Conservation (phyloP, 2,113 vertebrate genomes). For the Eulacestoma nigropectus region DNA sequence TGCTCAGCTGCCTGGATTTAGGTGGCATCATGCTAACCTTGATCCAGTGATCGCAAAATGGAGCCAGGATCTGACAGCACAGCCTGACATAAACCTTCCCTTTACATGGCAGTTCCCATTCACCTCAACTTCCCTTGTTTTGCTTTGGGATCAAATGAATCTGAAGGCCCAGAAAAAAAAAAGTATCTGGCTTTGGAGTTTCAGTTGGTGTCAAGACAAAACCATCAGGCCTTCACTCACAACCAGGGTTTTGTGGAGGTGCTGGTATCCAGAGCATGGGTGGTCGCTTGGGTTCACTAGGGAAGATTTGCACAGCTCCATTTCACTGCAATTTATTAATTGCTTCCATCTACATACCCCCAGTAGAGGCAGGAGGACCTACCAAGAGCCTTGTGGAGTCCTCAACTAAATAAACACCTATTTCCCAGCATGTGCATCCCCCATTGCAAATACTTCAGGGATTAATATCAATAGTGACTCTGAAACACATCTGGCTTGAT, state of each 20-base stretch:
- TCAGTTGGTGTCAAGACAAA: not conserved
- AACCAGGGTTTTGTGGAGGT: not conserved
- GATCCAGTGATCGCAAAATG: rapidly evolving
- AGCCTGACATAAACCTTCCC: not conserved
- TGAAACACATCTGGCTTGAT: not conserved
- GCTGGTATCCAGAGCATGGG: not conserved
- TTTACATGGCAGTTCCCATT: not conserved
- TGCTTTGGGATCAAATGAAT: not conserved
- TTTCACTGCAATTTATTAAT: not conserved
- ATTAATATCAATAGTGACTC: not conserved
- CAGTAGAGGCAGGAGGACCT: not conserved
- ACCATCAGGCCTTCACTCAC: not conserved
- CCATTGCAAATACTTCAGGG: not conserved
- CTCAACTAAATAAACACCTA: not conserved
- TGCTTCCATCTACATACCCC: not conserved
- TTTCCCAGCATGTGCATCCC: not conserved
- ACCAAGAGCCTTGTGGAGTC: rapidly evolving
- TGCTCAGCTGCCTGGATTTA: not conserved
- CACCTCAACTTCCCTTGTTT: not conserved
- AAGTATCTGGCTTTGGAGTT: not conserved
- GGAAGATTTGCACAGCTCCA: not conserved
- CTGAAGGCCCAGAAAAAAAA: not conserved
- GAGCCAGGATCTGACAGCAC: not conserved
- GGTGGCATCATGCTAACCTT: not conserved
- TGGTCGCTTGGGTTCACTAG: not conserved